Evolutionary conservation across 2,113 vertebrate genomes (phyloP).

Genomic region (Chionodraco myersi): DNA sequence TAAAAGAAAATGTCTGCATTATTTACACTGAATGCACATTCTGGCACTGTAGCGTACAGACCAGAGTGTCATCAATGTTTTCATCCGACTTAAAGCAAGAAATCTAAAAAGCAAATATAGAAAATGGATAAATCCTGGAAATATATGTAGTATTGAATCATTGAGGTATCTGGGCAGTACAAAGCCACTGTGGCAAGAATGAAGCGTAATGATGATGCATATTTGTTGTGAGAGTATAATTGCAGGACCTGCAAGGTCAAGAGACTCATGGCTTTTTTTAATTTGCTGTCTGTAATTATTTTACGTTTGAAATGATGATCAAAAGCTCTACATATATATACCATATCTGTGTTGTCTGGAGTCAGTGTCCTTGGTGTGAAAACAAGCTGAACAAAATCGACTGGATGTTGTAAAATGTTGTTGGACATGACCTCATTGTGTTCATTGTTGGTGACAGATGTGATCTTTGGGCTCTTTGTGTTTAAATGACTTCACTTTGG

Average conservation of each 20-base stretch:
- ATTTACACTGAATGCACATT: too few relatives aligned
- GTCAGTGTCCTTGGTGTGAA: neutral
- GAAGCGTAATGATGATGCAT: neutral
- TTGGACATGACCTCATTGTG: neutral
- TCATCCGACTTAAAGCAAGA: too few relatives aligned
- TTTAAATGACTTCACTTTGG: neutral
- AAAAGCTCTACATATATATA: neutral
- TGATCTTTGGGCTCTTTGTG: neutral
- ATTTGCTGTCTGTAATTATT: too few relatives aligned
- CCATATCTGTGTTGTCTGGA: neutral
- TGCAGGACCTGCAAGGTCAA: conserved; percentile 3
- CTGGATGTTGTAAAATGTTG: neutral
- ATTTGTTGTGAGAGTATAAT: conserved; percentile 17
- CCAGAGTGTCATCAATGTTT: too few relatives aligned
- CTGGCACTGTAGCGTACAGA: too few relatives aligned
- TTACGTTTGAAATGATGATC: too few relatives aligned
- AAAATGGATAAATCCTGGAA: too few relatives aligned
- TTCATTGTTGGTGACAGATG: neutral
- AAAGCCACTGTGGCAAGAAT: neutral
- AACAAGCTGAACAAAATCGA: neutral
- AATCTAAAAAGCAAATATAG: too few relatives aligned
- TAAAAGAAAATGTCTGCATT: too few relatives aligned
- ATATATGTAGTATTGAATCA: too few relatives aligned
- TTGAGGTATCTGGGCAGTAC: neutral
- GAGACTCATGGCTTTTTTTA: neutral